Evolutionary conservation across 2,113 vertebrate species (phyloP), one percentile per base, ranked within the genome.

Genomic region (Sander lucioperca): DNA sequence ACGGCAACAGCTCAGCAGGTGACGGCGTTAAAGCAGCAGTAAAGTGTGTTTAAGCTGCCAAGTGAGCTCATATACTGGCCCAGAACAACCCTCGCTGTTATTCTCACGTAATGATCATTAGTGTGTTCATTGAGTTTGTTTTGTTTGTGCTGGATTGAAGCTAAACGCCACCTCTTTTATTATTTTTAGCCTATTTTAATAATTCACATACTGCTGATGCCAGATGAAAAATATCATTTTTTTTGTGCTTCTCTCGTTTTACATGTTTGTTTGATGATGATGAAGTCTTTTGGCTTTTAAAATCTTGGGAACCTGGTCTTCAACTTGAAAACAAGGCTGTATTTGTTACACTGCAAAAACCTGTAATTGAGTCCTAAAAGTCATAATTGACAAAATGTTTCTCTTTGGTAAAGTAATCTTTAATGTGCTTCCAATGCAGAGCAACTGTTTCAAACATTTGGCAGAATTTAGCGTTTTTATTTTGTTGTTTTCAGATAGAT

Each of bases 1-100:
- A 86, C 25, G 63, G 93, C 73, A 92, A 94, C 90, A 15, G 56
- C 90, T 80, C 83, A 86, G 92, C 90, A 85, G 92, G 88, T 88
- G 81, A 80, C 36, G 10, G 36, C 43, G 51, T 78, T 80, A 89
- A 91, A 67, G 70, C 53, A 61, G 75, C 10, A 53, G 54, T 79
- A 65, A 71, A 74, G 71, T 83, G 70, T 86, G 83, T 68, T 84
- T 76, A 63, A 82, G 84, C 80, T 71, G 81, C 88, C 76, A 74
- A 86, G 73, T 83, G 72, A 90, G 84, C 86, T 91, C 74, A 74
- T 74, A 33, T 45, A 61, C 70, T 25, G 67, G 79, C 64, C 74
- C n/a, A 66, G 77, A 85, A 85, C 61, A 66, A 58, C 18, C 48
- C 66, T 48, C 15, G 54, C 33, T 45, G 65, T 53, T 51, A 47